Percentiles rank a stretch among this genome's conserved stretches.
Evolutionary conservation across 2,888 invertebrate species (phyloP).

Genomic region (Eueremaeus valkanovi): DNA sequence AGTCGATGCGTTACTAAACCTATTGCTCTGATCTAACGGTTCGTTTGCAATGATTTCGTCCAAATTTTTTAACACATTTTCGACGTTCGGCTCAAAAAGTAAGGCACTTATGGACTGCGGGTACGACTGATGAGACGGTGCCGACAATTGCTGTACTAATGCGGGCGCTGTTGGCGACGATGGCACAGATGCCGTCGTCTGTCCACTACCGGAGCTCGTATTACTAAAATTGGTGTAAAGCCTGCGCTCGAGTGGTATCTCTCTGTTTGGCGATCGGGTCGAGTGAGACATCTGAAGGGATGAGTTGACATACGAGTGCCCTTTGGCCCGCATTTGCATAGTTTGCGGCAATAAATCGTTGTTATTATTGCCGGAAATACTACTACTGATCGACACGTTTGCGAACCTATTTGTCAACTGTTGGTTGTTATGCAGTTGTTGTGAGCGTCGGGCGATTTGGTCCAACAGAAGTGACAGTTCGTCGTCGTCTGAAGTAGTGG

Average conservation of each 20-base stretch:
- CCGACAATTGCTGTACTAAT: too few species aligned
- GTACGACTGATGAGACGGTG: conserved; percentile 12
- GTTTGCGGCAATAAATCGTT: background rate
- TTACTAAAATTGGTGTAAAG: background rate
- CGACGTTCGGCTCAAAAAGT: conserved; percentile 40
- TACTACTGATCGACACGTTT: background rate
- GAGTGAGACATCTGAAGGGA: background rate
- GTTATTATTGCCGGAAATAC: background rate
- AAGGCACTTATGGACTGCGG: conserved; percentile 40
- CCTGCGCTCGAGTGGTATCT: background rate
- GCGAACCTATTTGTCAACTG: background rate
- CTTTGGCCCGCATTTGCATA: background rate
- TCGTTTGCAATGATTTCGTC: background rate
- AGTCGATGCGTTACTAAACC: background rate
- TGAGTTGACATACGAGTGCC: background rate
- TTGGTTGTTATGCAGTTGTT: conserved; percentile 24
- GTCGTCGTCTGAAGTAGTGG: conserved; percentile 38
- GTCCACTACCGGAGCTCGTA: background rate
- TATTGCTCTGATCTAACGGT: background rate
- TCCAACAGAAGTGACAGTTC: conserved; percentile 39
- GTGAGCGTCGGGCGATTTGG: conserved; percentile 40
- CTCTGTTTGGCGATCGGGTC: background rate
- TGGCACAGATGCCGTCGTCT: background rate
- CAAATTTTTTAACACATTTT: conserved; percentile 16
- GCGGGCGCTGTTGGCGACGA: background rate